Evolutionary conservation across 2,113 vertebrate genomes (phyloP), one percentile per base, ranked within the genome.

Genomic region (Myotis lucifugus): DNA sequence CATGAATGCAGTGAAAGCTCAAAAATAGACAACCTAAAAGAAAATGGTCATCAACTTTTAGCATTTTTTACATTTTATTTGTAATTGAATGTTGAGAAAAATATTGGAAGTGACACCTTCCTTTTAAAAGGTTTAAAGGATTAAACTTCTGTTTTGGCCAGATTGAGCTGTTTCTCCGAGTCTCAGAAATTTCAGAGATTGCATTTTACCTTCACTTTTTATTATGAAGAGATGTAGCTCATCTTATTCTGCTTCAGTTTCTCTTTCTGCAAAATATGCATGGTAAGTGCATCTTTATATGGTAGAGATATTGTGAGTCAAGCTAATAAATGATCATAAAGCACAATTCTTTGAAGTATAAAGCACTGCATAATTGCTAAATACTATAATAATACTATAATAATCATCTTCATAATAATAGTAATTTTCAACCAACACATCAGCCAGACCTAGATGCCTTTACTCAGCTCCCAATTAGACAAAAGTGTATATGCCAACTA

Each of bases 331-430:
- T 93, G 74, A 97, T 96, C 96, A 90, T 90, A 96, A 96, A 97
- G 83, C 84, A 90, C 72, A 95, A 79, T 46, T 94, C 97, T 97
- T 97, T 97, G 97, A 97, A 97, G 95, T 97, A 96, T 93, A 97
- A 97, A 97, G 92, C 72, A 92, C 78, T 96, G 85, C 96, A 94
- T 97, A 97, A 97, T 96, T 96, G 95, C 95, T 95, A 97, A 97
- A 97, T 97, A 92, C 95, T 96, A 92, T 96, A 96, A 97, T 96
- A 97, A 97, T 97, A 92, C 95, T 96, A 91, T 97, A 96, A 97
- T 96, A 97, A 96, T 95, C 90, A 94, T 88, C 88, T 83, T 95
- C 72, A 88, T 97, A 96, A 97, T 97, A 94, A 97, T 89, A 97
- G 95, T 97, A 96, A 97, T 97, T 97, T 96, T 97, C 92, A 97